Percentiles rank a stretch among this genome's conserved stretches.
These are phyloP conservation scores for Conger conger DNA, from an alignment of 2,113 vertebrate species.

Conservation along the genomic window DNA sequence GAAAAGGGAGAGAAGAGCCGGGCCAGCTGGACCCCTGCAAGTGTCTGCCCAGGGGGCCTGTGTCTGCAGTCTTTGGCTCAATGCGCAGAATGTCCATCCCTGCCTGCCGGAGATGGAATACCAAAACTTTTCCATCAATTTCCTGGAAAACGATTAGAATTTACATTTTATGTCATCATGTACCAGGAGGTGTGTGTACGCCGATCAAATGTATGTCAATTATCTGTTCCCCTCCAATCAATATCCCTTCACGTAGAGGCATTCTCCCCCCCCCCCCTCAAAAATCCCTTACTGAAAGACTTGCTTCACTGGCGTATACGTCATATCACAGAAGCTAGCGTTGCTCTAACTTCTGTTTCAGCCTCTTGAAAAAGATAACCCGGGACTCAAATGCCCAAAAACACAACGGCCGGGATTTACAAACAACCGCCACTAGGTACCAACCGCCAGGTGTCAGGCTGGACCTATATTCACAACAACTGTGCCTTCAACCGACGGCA, in stretches of 20 bases:
- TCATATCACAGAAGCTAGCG: no score
- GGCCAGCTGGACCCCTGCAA: neutral
- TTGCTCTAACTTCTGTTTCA: no score
- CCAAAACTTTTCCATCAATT: no score
- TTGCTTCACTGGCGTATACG: no score
- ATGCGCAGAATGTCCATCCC: neutral
- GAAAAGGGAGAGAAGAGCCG: neutral
- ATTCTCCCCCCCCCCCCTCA: no score
- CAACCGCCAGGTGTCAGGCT: neutral
- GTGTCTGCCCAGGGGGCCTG: neutral
- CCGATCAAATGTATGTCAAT: no score
- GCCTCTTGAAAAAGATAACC: neutral
- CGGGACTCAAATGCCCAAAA: neutral
- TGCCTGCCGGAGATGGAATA: neutral
- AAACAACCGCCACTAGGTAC: neutral
- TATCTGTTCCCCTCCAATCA: no score
- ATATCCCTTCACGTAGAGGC: no score
- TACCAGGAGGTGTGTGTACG: no score
- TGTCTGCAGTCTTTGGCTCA: neutral
- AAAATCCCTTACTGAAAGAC: neutral
- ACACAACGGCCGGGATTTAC: neutral
- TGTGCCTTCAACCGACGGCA: neutral
- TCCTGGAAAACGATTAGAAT: no score
- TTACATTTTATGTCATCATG: no score
- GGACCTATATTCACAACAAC: neutral